A percentile compares a stretch with the other conserved stretches of the same genome.
These are phyloP conservation scores for Nemapogon koenigi DNA, from an alignment of 2,888 invertebrate species.

Conservation along the genomic window DNA sequence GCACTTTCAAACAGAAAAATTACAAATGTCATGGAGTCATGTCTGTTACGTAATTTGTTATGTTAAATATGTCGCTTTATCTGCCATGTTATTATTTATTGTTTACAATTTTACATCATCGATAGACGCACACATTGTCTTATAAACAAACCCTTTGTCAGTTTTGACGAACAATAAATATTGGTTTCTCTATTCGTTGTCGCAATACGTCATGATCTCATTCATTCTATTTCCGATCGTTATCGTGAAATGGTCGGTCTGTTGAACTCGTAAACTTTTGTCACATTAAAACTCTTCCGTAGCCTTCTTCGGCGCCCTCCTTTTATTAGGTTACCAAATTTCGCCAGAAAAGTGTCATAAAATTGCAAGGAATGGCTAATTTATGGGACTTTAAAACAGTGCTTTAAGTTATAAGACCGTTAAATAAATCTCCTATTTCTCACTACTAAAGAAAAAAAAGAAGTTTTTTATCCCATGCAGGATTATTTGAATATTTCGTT, in stretches of 20 bases:
- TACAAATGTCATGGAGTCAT: too few relatives aligned
- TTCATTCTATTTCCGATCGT: background rate
- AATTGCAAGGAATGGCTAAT: background rate
- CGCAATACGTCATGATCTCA: background rate
- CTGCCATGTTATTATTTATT: too few relatives aligned
- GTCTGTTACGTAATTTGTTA: too few relatives aligned
- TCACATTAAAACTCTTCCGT: background rate
- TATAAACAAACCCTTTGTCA: too few relatives aligned
- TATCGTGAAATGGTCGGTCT: background rate
- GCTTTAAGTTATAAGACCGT: background rate
- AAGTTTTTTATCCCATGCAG: background rate
- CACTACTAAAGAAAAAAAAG: background rate
- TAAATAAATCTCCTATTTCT: background rate
- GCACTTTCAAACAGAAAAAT: background rate
- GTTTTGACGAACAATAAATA: too few relatives aligned
- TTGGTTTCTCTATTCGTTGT: background rate
- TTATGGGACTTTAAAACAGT: background rate
- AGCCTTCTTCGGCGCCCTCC: background rate
- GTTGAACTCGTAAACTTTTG: constrained; percentile 1
- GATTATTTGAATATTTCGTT: background rate
- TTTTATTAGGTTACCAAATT: constrained; percentile 1
- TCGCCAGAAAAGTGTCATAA: constrained; percentile 1
- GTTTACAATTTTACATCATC: too few relatives aligned
- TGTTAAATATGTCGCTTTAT: too few relatives aligned
- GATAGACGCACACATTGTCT: too few relatives aligned